A percentile compares a stretch with the other conserved stretches of the same genome.
These are phyloP conservation scores for Chymomyza caudatula DNA, from an alignment of 2,888 invertebrate genomes.

Conservation along the genomic window DNA sequence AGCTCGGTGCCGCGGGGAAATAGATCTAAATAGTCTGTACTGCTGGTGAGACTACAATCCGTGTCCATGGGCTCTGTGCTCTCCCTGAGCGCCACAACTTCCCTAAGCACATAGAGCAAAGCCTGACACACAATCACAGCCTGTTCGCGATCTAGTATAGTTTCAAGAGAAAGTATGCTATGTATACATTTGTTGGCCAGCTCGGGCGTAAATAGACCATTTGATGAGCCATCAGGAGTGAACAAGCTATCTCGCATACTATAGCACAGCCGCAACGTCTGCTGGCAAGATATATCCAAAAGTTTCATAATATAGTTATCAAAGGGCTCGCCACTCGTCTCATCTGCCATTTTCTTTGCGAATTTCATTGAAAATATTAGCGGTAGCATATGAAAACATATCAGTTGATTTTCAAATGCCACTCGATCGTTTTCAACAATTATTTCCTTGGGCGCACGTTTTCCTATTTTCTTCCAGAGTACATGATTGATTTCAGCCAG, in stretches of 20 bases:
- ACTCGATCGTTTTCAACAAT: conserved; percentile 74
- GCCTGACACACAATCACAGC: conserved; percentile 83
- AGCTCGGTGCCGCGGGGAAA: conserved; percentile 72
- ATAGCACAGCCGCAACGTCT: conserved; percentile 82
- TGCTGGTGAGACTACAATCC: conserved; percentile 37
- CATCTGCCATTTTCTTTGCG: conserved; percentile 44
- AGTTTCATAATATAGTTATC: conserved; percentile 82
- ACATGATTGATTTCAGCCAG: conserved; percentile 77
- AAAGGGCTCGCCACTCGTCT: conserved; percentile 76
- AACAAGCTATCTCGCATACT: conserved; percentile 79
- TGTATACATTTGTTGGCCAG: conserved; percentile 76
- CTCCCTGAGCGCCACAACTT: conserved; percentile 76
- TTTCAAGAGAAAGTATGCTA: conserved; percentile 77
- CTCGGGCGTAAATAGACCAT: conserved; percentile 58
- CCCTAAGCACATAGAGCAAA: conserved; percentile 81
- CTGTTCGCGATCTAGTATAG: conserved; percentile 81
- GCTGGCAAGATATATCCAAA: conserved; percentile 82
- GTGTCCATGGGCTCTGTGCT: conserved; percentile 23
- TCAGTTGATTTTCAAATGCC: conserved; percentile 81
- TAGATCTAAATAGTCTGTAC: conserved; percentile 40
- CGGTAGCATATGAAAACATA: conserved; percentile 83
- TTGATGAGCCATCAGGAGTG: conserved; percentile 39
- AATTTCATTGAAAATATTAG: conserved; percentile 79
- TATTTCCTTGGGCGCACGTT: conserved; percentile 73
- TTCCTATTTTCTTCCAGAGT: conserved; percentile 77